Conservation (phyloP, 2,888 invertebrate genomes). For the Athalia circularis region DNA sequence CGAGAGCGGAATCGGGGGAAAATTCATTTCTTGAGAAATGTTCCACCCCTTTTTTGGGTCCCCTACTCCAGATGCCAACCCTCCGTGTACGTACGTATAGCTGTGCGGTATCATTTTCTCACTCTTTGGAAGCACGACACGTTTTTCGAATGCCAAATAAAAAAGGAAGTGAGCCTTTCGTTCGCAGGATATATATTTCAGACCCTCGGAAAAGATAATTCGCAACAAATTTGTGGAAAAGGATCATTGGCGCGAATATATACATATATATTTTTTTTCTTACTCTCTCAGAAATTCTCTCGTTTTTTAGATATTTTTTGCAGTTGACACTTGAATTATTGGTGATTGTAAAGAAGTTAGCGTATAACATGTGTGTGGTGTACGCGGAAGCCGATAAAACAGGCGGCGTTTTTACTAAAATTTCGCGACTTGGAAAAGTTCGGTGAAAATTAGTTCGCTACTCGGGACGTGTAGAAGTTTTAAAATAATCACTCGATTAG, state of each 20-base stretch:
- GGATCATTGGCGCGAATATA: neutral
- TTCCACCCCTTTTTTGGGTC: neutral
- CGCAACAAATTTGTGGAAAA: neutral
- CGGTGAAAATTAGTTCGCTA: too few species aligned
- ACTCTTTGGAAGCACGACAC: conserved; percentile 17
- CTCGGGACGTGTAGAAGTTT: neutral
- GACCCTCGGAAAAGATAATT: neutral
- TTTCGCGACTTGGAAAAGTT: too few species aligned
- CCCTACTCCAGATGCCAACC: too few species aligned
- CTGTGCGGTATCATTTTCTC: neutral
- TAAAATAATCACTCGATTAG: neutral
- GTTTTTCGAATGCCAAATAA: neutral
- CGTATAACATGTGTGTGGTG: too few species aligned
- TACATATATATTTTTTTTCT: neutral
- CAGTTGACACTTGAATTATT: too few species aligned
- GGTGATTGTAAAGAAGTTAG: too few species aligned
- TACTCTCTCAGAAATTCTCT: neutral
- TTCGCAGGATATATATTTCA: neutral
- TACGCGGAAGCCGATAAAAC: too few species aligned
- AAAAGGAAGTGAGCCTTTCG: conserved; percentile 12
- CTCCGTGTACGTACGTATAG: too few species aligned
- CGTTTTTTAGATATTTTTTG: neutral
- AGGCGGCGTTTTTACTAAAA: too few species aligned
- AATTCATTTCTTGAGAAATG: conserved; percentile 22
- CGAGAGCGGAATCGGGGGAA: neutral